A percentile compares a stretch with the other conserved stretches of the same genome.
Conservation (phyloP, 2,113 vertebrate genomes). For the Turnix velox region DNA sequence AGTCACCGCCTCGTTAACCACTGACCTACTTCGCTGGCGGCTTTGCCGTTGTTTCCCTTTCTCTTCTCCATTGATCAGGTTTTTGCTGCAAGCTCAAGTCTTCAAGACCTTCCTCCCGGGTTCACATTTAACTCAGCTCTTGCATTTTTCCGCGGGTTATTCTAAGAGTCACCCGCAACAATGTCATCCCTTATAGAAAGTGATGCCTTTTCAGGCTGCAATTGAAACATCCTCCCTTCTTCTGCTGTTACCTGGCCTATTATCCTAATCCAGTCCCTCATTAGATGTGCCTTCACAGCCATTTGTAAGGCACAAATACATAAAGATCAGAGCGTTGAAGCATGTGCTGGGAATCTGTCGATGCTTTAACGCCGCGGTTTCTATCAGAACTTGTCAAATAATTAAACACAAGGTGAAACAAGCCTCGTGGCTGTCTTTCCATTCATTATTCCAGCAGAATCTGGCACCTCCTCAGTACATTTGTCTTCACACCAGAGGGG, state of each 20-base stretch:
- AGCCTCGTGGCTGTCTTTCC: not conserved
- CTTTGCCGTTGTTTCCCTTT: conserved; percentile 30
- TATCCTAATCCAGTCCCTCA: conserved; percentile 1
- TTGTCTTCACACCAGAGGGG: not conserved
- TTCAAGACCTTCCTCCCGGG: conserved; percentile 54
- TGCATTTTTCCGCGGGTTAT: conserved; percentile 48
- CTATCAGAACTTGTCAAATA: conserved; percentile 11
- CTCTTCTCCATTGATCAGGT: conserved; percentile 57
- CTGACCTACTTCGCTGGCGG: conserved; percentile 65
- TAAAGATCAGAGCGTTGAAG: conserved; percentile 56
- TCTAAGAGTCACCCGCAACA: conserved; percentile 37
- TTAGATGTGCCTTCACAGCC: conserved; percentile 50
- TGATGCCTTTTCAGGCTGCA: conserved; percentile 45
- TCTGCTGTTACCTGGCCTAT: conserved; percentile 7
- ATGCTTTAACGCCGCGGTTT: not conserved
- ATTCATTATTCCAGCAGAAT: not conserved
- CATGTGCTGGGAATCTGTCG: conserved; percentile 9
- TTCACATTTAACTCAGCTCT: conserved; percentile 49
- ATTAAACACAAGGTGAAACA: conserved; percentile 10
- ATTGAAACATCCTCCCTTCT: conserved; percentile 21
- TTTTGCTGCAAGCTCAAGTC: conserved; percentile 56
- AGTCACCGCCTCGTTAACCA: conserved; percentile 38
- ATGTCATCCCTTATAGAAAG: conserved; percentile 7
- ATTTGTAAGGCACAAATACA: conserved; percentile 54
- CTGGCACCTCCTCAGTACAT: not conserved